Evolutionary conservation across 2,888 invertebrate genomes (phyloP).

Genomic region (Drosophila greeni): DNA sequence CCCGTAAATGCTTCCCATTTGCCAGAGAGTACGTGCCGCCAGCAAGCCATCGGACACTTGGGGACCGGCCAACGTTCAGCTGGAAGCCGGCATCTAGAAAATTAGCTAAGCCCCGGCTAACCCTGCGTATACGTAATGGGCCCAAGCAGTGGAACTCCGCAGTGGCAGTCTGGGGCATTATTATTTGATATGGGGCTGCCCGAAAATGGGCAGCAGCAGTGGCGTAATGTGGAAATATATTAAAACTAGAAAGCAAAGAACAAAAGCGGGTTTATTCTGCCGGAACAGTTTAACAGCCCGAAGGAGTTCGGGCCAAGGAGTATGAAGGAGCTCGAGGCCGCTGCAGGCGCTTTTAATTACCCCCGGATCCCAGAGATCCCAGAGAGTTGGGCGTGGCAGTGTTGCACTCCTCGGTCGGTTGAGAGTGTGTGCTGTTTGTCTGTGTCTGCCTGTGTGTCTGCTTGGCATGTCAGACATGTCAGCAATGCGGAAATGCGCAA

Average conservation of each 20-base stretch:
- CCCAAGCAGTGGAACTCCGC: not conserved
- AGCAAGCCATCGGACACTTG: slow-evolving; percentile 70
- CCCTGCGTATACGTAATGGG: slow-evolving; percentile 52
- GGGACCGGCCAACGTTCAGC: slow-evolving; percentile 71
- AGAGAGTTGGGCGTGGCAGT: slow-evolving; percentile 14
- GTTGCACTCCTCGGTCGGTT: slow-evolving; percentile 19
- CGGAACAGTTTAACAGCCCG: slow-evolving; percentile 26
- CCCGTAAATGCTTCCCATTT: slow-evolving; percentile 6
- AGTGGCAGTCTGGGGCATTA: slow-evolving; percentile 33
- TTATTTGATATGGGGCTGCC: slow-evolving; percentile 21
- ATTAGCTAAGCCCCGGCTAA: slow-evolving; percentile 21
- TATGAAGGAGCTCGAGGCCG: not conserved
- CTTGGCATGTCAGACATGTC: slow-evolving; percentile 64
- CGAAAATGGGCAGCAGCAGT: not conserved
- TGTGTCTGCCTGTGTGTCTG: slow-evolving; percentile 9
- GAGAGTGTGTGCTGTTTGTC: slow-evolving; percentile 10
- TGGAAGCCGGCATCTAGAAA: slow-evolving; percentile 27
- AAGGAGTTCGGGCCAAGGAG: slow-evolving; percentile 14
- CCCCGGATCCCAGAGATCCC: slow-evolving; percentile 39
- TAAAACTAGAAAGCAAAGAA: slow-evolving; percentile 23
- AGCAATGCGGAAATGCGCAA: slow-evolving; percentile 72
- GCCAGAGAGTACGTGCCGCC: slow-evolving; percentile 67
- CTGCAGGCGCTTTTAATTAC: slow-evolving; percentile 66
- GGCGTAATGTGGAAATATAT: slow-evolving; percentile 24
- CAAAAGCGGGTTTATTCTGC: slow-evolving; percentile 24